Conservation (phyloP, 2,113 vertebrate species). For the Fregetta grallaria region DNA sequence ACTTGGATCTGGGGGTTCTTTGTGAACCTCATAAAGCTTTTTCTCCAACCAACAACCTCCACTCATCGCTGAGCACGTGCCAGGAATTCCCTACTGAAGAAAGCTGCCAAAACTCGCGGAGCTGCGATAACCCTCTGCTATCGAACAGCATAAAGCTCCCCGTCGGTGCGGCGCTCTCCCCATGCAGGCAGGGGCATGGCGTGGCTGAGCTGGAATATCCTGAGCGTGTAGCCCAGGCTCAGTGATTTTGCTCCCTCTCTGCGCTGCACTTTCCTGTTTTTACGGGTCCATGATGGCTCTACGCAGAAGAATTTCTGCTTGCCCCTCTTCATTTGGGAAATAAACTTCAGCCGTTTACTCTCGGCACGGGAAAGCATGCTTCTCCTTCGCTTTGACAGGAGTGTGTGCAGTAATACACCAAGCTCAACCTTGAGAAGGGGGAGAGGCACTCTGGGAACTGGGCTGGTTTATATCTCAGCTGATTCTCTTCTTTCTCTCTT, state of each 20-base stretch:
- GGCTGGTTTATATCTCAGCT: conserved; percentile 62
- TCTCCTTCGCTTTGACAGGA: background rate
- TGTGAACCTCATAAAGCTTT: conserved; percentile 11
- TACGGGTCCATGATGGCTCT: background rate
- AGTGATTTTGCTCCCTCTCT: background rate
- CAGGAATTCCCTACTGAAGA: background rate
- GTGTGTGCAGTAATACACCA: background rate
- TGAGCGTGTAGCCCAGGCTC: background rate
- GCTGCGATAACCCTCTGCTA: background rate
- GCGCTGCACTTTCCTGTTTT: background rate
- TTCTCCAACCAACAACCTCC: background rate
- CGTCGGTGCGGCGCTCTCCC: rapidly evolving
- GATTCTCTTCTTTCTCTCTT: conserved; percentile 56
- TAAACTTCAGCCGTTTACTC: background rate
- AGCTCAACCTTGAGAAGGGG: conserved; percentile 22
- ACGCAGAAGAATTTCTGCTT: background rate
- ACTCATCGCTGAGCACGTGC: rapidly evolving
- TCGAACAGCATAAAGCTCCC: background rate
- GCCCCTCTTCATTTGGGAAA: background rate
- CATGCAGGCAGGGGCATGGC: rapidly evolving
- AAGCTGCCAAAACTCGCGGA: background rate
- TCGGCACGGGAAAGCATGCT: background rate
- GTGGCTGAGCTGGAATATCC: background rate
- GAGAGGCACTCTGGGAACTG: conserved; percentile 13
- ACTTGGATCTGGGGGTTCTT: background rate